A percentile compares a stretch with the other conserved stretches of the same genome.
Evolutionary conservation across 2,113 vertebrate species (phyloP).

Genomic region (Gadus chalcogrammus): DNA sequence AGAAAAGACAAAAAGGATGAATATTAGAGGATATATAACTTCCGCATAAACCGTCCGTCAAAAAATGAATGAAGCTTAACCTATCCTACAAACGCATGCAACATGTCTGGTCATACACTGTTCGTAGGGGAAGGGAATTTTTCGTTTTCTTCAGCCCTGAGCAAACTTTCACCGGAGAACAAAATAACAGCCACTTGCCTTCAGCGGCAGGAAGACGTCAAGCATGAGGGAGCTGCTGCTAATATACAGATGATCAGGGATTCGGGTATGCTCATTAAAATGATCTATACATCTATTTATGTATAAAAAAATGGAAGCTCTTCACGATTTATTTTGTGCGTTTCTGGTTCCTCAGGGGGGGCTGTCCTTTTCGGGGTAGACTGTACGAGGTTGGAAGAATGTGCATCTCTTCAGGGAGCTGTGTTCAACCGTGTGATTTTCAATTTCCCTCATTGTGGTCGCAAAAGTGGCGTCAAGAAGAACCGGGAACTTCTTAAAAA

Average conservation of each 20-base stretch:
- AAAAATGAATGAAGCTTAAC: too few relatives aligned
- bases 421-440: constrained; percentile 84
- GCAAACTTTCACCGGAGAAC: constrained; percentile 32
- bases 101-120: constrained; percentile 64
- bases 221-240: constrained; percentile 53
- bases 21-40: too few relatives aligned
- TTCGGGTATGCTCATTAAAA: constrained; percentile 64
- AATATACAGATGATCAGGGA: constrained; percentile 76
- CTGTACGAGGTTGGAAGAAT: constrained; percentile 77
- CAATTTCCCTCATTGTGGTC: constrained; percentile 96
- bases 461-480: constrained; percentile 90
- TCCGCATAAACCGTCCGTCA: too few relatives aligned
- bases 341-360: constrained; percentile 66
- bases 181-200: constrained; percentile 81
- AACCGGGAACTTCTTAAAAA: constrained; percentile 84
- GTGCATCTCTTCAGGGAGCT: constrained; percentile 51
- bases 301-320: background rate
- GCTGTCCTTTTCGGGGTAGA: constrained; percentile 85
- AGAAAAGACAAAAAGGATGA: too few relatives aligned
- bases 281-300: background rate
- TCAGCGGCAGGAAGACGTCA: constrained; percentile 65
- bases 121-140: constrained; percentile 94
- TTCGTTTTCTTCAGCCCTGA: constrained; percentile 81
- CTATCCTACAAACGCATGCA: too few relatives aligned
- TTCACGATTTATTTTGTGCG: background rate